Base-by-base conservation (phyloP, 2,888 invertebrate species). In the Melinaea marsaeus region DNA sequence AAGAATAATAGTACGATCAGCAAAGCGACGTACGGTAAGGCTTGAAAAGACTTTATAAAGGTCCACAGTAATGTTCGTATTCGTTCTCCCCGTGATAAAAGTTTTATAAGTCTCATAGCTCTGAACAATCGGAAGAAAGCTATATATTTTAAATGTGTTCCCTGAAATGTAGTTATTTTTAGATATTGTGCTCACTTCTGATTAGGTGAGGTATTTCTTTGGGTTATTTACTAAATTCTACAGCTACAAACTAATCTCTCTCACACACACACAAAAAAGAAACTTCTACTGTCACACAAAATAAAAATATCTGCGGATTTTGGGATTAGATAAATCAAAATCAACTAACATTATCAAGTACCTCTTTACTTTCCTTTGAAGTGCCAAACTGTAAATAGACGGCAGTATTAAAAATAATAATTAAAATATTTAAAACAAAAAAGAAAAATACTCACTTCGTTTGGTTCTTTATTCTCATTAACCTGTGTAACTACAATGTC, bases 21-120 rank as follows among this genome's bases (percentile, higher is more conserved):
- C 69, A 99, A 92, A 0, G 99, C 99, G 69, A 99, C 99, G 83
- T 99, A 99, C 2, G 99, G 99, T 81, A 99, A 92, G 6, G 99
- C 99, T 92, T 99, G 96, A 90, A 99, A 99, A 4, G 99, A 99
- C 90, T 99, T 99, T 77, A 99, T 97, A 85, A 99, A 99, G 2
- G 99, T 99, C 99, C 99, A 99, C 6, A 99, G 92, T 57, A 99
- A 91, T 0, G 99, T 99, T 63, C 99, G 92, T 72, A 99, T 99
- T 64, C 99, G 97, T 85, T 99, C 99, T 42, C 99, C 99, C 85
- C 98, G 94, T 74, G 98, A 98, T 62, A 99, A 91, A 67, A 99
- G 91, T 84, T 99, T 99, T 55, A 99, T 98, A 71, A 99, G 91
- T 70, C 99, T 93, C 99, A 99, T 99, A 46, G 99, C 99, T 74